These are phyloP conservation scores for Rotaria macrura DNA, from an alignment of 2,888 invertebrate genomes.

Conservation along the genomic window DNA sequence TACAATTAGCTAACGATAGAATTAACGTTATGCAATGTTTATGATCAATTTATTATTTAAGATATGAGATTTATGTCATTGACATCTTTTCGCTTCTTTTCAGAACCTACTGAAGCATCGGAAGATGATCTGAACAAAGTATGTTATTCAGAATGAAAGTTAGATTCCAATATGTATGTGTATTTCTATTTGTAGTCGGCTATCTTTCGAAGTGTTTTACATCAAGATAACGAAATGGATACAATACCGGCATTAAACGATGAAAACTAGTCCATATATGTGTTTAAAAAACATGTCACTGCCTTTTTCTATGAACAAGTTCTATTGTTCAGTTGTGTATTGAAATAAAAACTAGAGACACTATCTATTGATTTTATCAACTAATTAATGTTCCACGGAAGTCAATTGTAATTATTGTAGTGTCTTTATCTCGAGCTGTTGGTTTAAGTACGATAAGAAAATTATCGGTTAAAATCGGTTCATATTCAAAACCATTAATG, in stretches of 20 bases:
- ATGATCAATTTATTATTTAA: too few relatives aligned
- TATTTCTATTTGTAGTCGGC: background rate
- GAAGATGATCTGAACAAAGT: background rate
- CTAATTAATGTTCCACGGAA: background rate
- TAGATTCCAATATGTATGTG: background rate
- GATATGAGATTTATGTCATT: too few relatives aligned
- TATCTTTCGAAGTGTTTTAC: background rate
- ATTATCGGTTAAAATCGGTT: background rate
- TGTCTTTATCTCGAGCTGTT: background rate
- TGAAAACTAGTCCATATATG: background rate
- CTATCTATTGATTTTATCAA: background rate
- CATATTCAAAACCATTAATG: background rate
- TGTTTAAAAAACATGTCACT: background rate
- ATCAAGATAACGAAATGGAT: background rate
- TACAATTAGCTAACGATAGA: too few relatives aligned
- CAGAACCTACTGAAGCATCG: background rate
- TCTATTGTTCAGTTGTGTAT: constrained; percentile 3
- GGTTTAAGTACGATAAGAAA: background rate
- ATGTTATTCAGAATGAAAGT: background rate
- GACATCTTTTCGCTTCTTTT: background rate
- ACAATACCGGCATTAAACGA: background rate
- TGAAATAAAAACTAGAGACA: background rate
- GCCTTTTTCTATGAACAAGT: background rate
- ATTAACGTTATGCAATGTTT: too few relatives aligned
- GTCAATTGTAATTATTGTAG: background rate